Evolutionary conservation across 2,888 invertebrate genomes (phyloP), one percentile per base, ranked within the genome.

Genomic region (Willowsia nigromaculata): DNA sequence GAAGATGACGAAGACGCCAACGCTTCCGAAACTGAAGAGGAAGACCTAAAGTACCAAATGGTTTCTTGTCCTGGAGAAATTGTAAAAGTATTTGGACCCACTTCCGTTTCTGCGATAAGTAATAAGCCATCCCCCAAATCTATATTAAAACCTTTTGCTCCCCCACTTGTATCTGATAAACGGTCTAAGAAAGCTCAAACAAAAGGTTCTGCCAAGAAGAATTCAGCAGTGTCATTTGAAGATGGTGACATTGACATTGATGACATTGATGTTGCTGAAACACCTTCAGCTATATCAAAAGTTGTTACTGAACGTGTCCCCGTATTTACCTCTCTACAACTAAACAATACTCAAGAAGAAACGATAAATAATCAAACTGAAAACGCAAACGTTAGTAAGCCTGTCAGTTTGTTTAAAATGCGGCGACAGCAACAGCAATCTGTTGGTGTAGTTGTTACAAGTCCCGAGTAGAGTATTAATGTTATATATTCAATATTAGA

Each of bases 61-160:
- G 90, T 91, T 30, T 11, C 74, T 81, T 85, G 82, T 89, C 91
- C 91, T 3, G 90, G 91, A 47, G 88, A 91, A 65, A 90, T 91
- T 82, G 88, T 85, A 5, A 90, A 90, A 65, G 80, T 85, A 43
- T 91, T 91, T 84, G 90, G 90, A 27, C 90, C 90, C 37, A 89
- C 90, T 50, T 89, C 90, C 0, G 47, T 90, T n/a, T 82, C 68
- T 4, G 88, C 90, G 1, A 89, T 89, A 5, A 88, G 84, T 50
- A 88, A 86, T 86, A 90, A 89, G 37, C 76, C 78, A 13, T 71
- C 71, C 43, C 84, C 89, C 40, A 90, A 89, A 53, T 90, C 90
- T 25, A 90, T 90, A 18, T 43, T 90, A 30, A 90, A 90, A 62
- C 89, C 90, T 0, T 86, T 18, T 47, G 82, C 68, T 43, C 71